Conservation (phyloP, 2,113 vertebrate genomes). For the Datnioides undecimradiatus region DNA sequence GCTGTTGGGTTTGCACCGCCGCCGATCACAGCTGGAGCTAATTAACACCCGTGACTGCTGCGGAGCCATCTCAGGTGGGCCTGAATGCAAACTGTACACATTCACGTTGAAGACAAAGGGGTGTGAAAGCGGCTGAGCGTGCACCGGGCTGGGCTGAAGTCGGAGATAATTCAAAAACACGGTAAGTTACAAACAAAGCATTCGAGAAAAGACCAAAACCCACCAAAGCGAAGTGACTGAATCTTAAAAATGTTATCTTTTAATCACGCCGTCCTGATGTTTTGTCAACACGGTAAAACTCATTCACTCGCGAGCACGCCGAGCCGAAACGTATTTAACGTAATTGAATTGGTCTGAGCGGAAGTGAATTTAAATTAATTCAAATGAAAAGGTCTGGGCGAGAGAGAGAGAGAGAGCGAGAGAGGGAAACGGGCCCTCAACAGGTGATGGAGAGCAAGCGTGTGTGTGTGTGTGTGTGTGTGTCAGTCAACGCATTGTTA, state of each 20-base stretch:
- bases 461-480: constrained; percentile 38
- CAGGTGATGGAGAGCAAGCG: constrained; percentile 60
- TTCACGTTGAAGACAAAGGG: too few species aligned
- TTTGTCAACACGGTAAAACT: not conserved
- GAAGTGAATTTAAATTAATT: constrained; percentile 48
- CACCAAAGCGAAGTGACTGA: not conserved
- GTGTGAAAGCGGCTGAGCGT: too few species aligned
- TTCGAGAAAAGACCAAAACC: not conserved
- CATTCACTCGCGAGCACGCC: not conserved
- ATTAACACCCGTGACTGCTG: too few species aligned
- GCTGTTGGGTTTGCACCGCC: too few species aligned
- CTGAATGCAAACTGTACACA: too few species aligned
- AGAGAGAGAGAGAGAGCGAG: too few species aligned
- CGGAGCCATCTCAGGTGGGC: too few species aligned
- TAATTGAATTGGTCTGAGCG: constrained; percentile 40
- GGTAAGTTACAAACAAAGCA: too few species aligned
- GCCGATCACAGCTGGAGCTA: too few species aligned
- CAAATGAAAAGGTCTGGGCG: constrained; percentile 50
- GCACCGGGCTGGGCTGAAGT: too few species aligned
- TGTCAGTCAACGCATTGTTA: constrained; percentile 62
- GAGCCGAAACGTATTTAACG: constrained; percentile 33
- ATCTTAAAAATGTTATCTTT: not conserved
- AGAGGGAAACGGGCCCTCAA: constrained; percentile 31
- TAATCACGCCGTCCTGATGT: not conserved
- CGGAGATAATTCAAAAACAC: too few species aligned